Conservation (phyloP, 2,113 vertebrate genomes). For the Cheilinus undulatus region DNA sequence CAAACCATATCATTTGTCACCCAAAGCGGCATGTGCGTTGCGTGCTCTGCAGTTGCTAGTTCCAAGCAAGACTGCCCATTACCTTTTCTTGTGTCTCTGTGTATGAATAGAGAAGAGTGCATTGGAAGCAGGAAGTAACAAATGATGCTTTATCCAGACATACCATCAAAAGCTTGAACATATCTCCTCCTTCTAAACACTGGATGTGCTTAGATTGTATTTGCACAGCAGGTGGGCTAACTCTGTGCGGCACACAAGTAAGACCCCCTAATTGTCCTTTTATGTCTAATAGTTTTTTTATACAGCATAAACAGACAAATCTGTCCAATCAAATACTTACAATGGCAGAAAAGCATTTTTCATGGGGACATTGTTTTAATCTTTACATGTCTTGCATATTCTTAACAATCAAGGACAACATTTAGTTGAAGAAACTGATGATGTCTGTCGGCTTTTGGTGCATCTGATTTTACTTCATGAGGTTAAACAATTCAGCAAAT, state of each 20-base stretch:
- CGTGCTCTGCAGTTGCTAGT: not conserved
- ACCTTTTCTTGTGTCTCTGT: too few species aligned
- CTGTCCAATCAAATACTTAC: not conserved
- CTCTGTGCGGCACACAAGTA: not conserved
- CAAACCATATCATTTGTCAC: not conserved
- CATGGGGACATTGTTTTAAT: too few species aligned
- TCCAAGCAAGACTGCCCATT: not conserved
- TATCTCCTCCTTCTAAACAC: too few species aligned
- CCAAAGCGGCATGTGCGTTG: not conserved
- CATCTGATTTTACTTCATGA: too few species aligned
- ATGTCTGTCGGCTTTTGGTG: too few species aligned
- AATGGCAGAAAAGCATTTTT: not conserved
- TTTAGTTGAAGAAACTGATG: too few species aligned
- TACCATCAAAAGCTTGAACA: too few species aligned
- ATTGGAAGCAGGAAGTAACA: too few species aligned
- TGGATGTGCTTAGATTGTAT: not conserved
- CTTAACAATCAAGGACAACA: not conserved
- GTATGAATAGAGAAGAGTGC: too few species aligned
- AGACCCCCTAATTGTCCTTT: not conserved
- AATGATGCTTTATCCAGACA: too few species aligned
- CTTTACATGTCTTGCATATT: not conserved
- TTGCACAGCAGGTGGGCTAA: not conserved
- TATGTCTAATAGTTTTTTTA: not conserved
- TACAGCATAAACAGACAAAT: not conserved
- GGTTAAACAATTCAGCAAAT: too few species aligned